phyloP scores from a whole-genome alignment of 1,140 invertebrate species.

The Copidosoma floridanum region DNA sequence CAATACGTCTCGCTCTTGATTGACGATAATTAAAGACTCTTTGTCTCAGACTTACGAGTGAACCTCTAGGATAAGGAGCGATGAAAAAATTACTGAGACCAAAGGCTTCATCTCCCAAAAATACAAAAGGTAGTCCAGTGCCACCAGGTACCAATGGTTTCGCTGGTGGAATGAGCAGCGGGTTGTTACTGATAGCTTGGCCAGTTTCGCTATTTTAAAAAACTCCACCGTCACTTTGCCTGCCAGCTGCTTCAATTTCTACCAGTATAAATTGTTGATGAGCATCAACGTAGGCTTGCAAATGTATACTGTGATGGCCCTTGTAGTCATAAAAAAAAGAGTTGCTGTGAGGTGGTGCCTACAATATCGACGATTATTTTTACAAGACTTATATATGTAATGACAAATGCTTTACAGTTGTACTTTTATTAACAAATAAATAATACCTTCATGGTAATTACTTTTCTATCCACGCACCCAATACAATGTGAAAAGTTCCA shows the following conservation, averaged over 20 bases:
- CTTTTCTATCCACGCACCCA: slow-evolving; percentile 20
- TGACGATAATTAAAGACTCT: slow-evolving; percentile 54
- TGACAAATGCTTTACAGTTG: no score
- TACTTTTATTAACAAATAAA: not conserved
- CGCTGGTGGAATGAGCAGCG: slow-evolving; percentile 4
- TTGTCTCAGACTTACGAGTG: slow-evolving; percentile 27
- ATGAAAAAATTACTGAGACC: slow-evolving; percentile 42
- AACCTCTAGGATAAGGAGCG: slow-evolving; percentile 38
- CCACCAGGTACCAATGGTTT: not conserved
- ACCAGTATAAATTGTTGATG: slow-evolving; percentile 47
- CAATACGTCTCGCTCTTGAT: slow-evolving; percentile 43
- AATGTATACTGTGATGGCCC: slow-evolving; percentile 44
- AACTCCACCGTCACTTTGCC: slow-evolving; percentile 26
- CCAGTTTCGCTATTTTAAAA: slow-evolving; percentile 7
- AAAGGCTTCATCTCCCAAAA: slow-evolving; percentile 56
- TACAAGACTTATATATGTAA: not conserved
- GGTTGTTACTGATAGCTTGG: not conserved
- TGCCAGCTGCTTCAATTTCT: slow-evolving; percentile 46
- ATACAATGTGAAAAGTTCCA: slow-evolving; percentile 24
- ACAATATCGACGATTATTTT: not conserved
- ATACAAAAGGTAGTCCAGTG: slow-evolving; percentile 36
- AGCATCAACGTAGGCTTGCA: slow-evolving; percentile 47
- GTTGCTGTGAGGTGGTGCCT: slow-evolving; percentile 37
- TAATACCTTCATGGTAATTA: slow-evolving; percentile 2
- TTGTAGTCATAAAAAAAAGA: slow-evolving; percentile 52